Percentiles rank a stretch among this genome's conserved stretches.
Conservation (phyloP, 2,888 invertebrate genomes). For the Caenorhabditis sulstoni region DNA sequence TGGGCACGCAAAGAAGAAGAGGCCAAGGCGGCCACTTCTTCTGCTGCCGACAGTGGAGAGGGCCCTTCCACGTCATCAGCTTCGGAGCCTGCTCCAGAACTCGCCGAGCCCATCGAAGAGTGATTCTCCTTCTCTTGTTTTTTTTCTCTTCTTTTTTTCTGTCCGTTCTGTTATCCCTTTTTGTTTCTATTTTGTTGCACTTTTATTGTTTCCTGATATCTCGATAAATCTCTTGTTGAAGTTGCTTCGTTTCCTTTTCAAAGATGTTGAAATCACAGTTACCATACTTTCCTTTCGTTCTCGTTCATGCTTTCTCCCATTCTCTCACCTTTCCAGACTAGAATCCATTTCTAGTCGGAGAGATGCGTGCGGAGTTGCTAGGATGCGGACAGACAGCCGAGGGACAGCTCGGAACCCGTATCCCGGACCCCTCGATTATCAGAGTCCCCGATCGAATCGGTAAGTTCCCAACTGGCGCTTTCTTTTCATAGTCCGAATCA, state of each 20-base stretch:
- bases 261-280: neutral
- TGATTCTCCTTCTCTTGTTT: neutral
- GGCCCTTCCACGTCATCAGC: constrained; percentile 21
- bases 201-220: too few relatives aligned
- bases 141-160: neutral
- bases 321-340: neutral
- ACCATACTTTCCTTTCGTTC: neutral
- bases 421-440: constrained; percentile 48
- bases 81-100: neutral
- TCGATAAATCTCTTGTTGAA: constrained; percentile 5
- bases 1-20: constrained; percentile 38
- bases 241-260: too few relatives aligned
- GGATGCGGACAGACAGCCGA: constrained; percentile 69
- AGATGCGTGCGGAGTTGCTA: constrained; percentile 68
- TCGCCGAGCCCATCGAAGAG: constrained; percentile 17
- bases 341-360: neutral
- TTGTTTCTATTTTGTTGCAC: too few relatives aligned
- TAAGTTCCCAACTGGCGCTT: too few relatives aligned
- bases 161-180: neutral
- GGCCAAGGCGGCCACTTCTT: neutral
- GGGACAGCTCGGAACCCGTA: constrained; percentile 71
- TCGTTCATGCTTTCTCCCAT: neutral
- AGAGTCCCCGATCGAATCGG: constrained; percentile 67
- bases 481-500: too few relatives aligned
- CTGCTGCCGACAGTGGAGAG: too few relatives aligned